These are phyloP conservation scores for Microplitis demolitor DNA, from an alignment of 1,140 invertebrate genomes.

Conservation along the genomic window DNA sequence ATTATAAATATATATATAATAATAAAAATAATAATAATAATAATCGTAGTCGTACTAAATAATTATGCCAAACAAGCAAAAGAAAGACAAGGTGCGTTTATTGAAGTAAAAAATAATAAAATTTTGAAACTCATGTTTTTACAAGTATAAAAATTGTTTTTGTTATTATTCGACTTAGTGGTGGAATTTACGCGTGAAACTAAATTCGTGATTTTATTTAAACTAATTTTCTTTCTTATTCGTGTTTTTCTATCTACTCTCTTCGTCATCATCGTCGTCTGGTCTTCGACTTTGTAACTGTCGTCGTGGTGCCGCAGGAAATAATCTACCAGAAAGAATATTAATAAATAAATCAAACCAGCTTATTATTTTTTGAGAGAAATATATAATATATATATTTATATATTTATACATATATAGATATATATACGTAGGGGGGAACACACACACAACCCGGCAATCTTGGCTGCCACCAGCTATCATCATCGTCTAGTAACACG, in stretches of 20 bases:
- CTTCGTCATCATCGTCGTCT: too few species aligned
- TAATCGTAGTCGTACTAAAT: conserved; percentile 21
- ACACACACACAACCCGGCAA: neutral
- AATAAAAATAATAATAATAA: neutral
- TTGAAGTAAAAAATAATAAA: conserved; percentile 22
- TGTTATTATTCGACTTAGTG: neutral
- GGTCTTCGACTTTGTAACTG: too few species aligned
- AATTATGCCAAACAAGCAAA: conserved; percentile 58
- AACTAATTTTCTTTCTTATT: neutral
- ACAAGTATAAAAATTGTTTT: conserved; percentile 11
- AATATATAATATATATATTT: neutral
- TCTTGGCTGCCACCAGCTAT: neutral
- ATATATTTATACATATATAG: too few species aligned
- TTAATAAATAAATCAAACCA: too few species aligned
- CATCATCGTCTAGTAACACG: neutral
- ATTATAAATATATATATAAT: neutral
- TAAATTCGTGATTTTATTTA: too few species aligned
- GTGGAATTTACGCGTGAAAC: too few species aligned
- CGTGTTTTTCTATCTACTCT: too few species aligned
- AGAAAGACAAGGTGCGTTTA: conserved; percentile 59
- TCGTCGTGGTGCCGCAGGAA: too few species aligned
- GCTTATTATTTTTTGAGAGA: too few species aligned
- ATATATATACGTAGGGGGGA: neutral
- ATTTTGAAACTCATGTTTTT: conserved; percentile 15
- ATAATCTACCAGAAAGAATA: too few species aligned